Base-by-base conservation (phyloP, 2,113 vertebrate genomes). In the Semicossyphus pulcher region DNA sequence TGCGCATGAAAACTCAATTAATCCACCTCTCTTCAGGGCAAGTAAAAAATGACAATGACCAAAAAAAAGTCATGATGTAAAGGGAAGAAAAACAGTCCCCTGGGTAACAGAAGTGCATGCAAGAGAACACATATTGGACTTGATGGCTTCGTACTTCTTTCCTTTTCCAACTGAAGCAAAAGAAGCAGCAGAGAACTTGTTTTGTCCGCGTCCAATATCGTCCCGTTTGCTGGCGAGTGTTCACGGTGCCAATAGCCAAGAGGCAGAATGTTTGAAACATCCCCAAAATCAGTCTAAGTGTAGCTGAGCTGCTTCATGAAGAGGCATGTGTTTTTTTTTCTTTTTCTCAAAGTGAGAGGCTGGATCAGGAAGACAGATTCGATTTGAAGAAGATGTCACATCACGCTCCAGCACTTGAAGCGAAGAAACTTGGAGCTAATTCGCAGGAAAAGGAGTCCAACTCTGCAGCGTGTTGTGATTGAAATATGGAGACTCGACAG, bases 121-220 rank as follows among this genome's bases (percentile, higher is more conserved):
- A 78, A 37, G 47, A 72, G 21, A 80, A 81, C 47, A 52, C 4
- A 26, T n/a, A 54, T 54, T 47, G 56, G 62, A 67, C 54, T 51
- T 0, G 21, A 90, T 81, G 75, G 82, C 86, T 81, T 91, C 10
- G 4, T 10, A 49, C 58, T 86, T 78, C 76, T 79, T 80, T 69
- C 67, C 71, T 11, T 47, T 63, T 84, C 66, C 37, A 28, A 66
- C 11, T 48, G 44, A 83, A 79, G 73, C 75, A 59, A 20, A 62
- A 57, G 58, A 65, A 72, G 59, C 41, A 32, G 65, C 14, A 3
- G 42, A 68, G 36, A 68, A 49, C 36, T 42, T 12, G 28, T 34
- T 78, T 41, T 20, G 20, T 65, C 64, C 14, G 54, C 34, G 26
- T 83, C 37, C 9, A 42, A 44, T 61, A 74, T 47, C 20, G 72